phyloP scores from a whole-genome alignment of 2,888 invertebrate genomes.

The Amphipyra berbera region DNA sequence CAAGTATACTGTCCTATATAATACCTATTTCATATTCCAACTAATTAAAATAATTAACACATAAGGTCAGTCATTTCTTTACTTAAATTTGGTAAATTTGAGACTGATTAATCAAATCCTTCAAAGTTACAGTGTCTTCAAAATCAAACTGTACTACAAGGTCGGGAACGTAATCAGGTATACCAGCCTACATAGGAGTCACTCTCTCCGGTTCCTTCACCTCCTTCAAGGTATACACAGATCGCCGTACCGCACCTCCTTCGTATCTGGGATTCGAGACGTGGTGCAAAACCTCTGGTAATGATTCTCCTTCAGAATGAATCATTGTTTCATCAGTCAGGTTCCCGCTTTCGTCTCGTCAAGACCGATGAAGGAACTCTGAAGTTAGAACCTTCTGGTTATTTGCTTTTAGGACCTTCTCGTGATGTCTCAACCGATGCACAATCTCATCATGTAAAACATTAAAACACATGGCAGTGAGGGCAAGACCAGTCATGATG shows the following conservation, averaged over 20 bases:
- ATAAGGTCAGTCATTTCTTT: conserved; percentile 82
- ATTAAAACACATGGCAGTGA: conserved; percentile 97
- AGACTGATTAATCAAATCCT: conserved; percentile 57
- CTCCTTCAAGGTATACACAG: conserved; percentile 81
- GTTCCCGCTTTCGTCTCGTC: conserved; percentile 85
- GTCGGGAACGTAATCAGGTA: conserved; percentile 15
- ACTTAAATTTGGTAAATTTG: conserved; percentile 55
- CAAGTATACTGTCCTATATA: conserved; percentile 43
- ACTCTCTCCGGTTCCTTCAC: conserved; percentile 81
- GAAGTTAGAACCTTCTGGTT: conserved; percentile 83
- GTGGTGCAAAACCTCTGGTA: conserved; percentile 87
- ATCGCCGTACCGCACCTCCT: conserved; percentile 80
- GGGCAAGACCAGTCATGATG: conserved; percentile 96
- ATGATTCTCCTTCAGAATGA: conserved; percentile 82
- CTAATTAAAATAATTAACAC: conserved; percentile 81
- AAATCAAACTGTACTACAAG: conserved; percentile 32
- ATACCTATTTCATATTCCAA: conserved; percentile 41
- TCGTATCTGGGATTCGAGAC: conserved; percentile 78
- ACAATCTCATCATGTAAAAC: conserved; percentile 96
- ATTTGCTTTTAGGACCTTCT: conserved; percentile 79
- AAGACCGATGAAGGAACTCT: conserved; percentile 84
- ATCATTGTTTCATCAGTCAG: conserved; percentile 83
- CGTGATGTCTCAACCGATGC: conserved; percentile 92
- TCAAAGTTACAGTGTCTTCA: conserved; percentile 54
- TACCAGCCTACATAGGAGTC: conserved; percentile 74